Evolutionary conservation across 2,113 vertebrate genomes (phyloP), one percentile per base, ranked within the genome.

Genomic region (Ochotona princeps): DNA sequence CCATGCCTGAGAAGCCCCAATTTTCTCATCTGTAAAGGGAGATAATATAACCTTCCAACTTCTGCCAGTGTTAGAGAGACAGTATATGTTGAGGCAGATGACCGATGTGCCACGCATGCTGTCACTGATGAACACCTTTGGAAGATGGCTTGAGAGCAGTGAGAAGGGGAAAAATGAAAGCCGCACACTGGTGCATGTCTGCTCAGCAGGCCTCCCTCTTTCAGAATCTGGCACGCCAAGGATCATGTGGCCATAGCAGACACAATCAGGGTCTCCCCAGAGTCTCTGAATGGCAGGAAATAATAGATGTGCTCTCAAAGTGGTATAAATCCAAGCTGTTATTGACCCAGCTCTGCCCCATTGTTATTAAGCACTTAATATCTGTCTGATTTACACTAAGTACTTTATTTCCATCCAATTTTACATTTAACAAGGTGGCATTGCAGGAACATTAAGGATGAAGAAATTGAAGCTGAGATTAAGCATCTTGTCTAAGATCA

Each of bases 401-500:
- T 4, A 12, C 32, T 73, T 81, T 70, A 74, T 76, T 76, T 54
- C 20, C n/a, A 54, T 26, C 32, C 30, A 60, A 28, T 49, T 80
- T 83, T 35, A 83, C 72, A 65, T 60, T 83, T 70, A 84, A 90
- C 47, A 65, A 67, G 8, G 49, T 61, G 78, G 5, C 69, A 8
- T 35, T 26, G 35, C 6, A 44, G 38, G 38, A 44, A 63, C 49
- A 91, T 80, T 81, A 47, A 94, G 30, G 80, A 83, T 57, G 74
- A 92, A 60, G 86, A 67, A 92, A 78, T 25, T 86, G 85, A 70
- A 80, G 35, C 35, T 61, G 57, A 61, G 32, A 63, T 92, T 94
- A 51, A 75, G 49, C 83, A 74, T 63, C 12, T 75, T 66, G 20
- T 60, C 83, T 54, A 44, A 51, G 44, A 60, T 44, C 90, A 60